Evolutionary conservation across 2,888 invertebrate genomes (phyloP).

Genomic region (Agrenia bidenticulata): DNA sequence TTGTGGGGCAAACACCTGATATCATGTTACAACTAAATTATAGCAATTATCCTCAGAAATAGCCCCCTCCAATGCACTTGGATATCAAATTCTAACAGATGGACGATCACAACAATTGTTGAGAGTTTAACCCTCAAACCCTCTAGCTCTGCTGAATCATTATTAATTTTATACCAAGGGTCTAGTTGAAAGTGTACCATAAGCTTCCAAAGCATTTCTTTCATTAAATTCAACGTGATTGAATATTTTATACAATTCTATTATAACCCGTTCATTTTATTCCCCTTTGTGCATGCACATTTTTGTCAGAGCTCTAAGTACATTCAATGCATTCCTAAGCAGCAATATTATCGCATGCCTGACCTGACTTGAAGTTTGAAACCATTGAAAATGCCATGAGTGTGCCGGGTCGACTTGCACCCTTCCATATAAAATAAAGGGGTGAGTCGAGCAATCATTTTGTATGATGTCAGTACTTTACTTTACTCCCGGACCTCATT

Average conservation of each 20-base stretch:
- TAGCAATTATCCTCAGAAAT: conserved; percentile 34
- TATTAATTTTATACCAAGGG: too few relatives aligned
- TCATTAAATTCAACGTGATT: too few relatives aligned
- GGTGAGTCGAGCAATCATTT: background rate
- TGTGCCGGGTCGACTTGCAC: too few relatives aligned
- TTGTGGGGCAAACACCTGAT: conserved; percentile 43
- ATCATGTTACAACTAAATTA: conserved; percentile 46
- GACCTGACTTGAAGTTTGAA: background rate
- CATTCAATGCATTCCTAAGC: background rate
- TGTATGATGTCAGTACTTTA: background rate
- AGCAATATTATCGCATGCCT: conserved; percentile 4
- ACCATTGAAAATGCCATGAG: background rate
- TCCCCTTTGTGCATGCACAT: background rate
- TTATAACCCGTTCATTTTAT: too few relatives aligned
- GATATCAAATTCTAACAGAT: conserved; percentile 11
- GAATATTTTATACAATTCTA: too few relatives aligned
- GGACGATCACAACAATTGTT: conserved; percentile 4
- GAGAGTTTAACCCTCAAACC: background rate
- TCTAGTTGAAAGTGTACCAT: too few relatives aligned
- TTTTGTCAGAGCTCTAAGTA: conserved; percentile 1
- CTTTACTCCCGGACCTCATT: background rate
- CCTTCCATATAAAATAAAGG: background rate
- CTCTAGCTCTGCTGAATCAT: background rate
- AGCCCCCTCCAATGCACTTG: conserved; percentile 6
- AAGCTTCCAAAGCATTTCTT: too few relatives aligned